Percentiles rank a stretch among this genome's conserved stretches.
These are phyloP conservation scores for Perccottus glenii DNA, from an alignment of 2,113 vertebrate genomes.

Conservation along the genomic window DNA sequence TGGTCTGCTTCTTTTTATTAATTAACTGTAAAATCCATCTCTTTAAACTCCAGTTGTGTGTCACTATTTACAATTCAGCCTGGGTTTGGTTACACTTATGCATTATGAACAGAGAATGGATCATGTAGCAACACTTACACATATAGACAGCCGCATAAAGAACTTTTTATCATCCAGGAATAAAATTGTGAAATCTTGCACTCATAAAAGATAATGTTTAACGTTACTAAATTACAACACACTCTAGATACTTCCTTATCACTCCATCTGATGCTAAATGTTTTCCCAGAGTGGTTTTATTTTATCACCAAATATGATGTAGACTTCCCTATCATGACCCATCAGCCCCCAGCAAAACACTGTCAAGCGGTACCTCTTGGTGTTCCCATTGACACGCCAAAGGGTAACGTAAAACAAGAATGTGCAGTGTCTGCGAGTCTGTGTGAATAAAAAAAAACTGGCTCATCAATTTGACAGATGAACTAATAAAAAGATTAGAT, in stretches of 20 bases:
- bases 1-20: conserved; percentile 56
- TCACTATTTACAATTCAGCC: conserved; percentile 45
- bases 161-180: neutral
- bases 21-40: conserved; percentile 66
- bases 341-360: conserved; percentile 14
- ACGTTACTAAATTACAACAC: conserved; percentile 37
- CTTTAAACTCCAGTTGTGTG: conserved; percentile 58
- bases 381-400: neutral
- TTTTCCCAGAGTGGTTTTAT: conserved; percentile 54
- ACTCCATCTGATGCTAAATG: conserved; percentile 39
- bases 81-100: conserved; percentile 26
- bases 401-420: conserved; percentile 45
- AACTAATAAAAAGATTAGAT: conserved; percentile 9
- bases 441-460: conserved; percentile 2
- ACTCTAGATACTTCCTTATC: conserved; percentile 39
- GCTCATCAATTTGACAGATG: conserved; percentile 10
- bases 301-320: conserved; percentile 39
- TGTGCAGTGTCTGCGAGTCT: conserved; percentile 28
- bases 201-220: conserved; percentile 41
- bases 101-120: conserved; percentile 17
- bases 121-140: neutral
- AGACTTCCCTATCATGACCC: conserved; percentile 24
- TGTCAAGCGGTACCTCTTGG: conserved; percentile 21
- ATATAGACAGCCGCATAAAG: neutral
- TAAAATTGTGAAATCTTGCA: conserved; percentile 30